Evolutionary conservation across 2,888 invertebrate genomes (phyloP), one percentile per base, ranked within the genome.

Genomic region (Cerastis rubricosa): DNA sequence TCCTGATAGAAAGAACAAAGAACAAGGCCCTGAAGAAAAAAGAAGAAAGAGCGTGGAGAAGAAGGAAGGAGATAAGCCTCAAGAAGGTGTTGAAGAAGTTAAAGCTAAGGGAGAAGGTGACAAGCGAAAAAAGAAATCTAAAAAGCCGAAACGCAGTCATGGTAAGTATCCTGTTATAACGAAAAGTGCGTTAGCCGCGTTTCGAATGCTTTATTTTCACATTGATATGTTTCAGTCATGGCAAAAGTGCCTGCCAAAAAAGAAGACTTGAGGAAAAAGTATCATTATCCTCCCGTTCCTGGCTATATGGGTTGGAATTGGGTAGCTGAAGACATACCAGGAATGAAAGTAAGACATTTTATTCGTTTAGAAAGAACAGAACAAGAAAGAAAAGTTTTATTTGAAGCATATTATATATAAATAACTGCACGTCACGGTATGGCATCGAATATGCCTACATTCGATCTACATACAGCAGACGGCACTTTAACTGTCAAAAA

Each of bases 241-340:
- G 73, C 87, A 69, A 74, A 69, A 71, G n/a, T 78, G 3, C 76
- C 77, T 17, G 84, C 89, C 75, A 92, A 91, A 78, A 93, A 93
- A 71, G 92, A 89, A 74, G 91, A 91, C 70, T 35, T 74, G 9
- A 94, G 92, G 74, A 94, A 94, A 80, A 92, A 93, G 0, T 94
- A 95, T 80, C 95, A 94, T 1, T 95, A 95, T 80, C 95, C 95
- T 3, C 81, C 91, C 0, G 97, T 97, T 12, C 96, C 96, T 0
- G 93, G 92, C 78, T 76, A 93, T 71, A 97, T 95, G 96, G 97
- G 97, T 1, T 97, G 97, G 97, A 94, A 95, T 83, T 97, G 96
- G 96, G 94, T 83, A 8, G 96, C 96, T 6, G 94, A 96, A 72
- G 96, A 96, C 80, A 90, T 95, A 77, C 96, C 96, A 0, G 96